Evolutionary conservation across 2,113 vertebrate species (phyloP).

Genomic region (Regulus satrapa): DNA sequence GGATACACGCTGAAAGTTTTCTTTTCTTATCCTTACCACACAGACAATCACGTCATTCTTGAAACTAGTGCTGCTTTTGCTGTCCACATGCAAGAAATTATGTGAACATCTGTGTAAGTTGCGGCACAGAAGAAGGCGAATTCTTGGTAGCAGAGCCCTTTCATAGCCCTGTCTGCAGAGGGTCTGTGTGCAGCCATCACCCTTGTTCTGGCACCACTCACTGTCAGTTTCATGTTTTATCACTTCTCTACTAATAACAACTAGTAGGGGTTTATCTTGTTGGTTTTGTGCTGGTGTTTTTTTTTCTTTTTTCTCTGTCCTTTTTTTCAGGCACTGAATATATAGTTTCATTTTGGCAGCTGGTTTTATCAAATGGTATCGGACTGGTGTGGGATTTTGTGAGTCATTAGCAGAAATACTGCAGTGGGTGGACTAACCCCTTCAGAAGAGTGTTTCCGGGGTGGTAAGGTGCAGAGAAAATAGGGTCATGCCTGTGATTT

Average conservation of each 20-base stretch:
- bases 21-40: neutral
- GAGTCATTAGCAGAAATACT: slow-evolving; percentile 28
- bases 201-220: neutral
- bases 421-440: neutral
- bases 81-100: slow-evolving; percentile 65
- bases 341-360: slow-evolving; percentile 8
- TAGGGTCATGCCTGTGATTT: neutral
- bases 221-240: neutral
- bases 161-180: slow-evolving; percentile 38
- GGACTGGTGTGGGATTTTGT: neutral
- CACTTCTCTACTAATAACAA: neutral
- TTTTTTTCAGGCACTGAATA: neutral
- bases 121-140: slow-evolving; percentile 36
- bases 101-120: slow-evolving; percentile 56
- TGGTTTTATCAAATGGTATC: neutral
- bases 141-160: slow-evolving; percentile 59
- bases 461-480: neutral
- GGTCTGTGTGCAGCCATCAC: neutral
- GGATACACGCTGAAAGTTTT: slow-evolving; percentile 19
- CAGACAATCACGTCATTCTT: slow-evolving; percentile 47
- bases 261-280: neutral
- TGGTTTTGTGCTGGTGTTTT: neutral
- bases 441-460: neutral
- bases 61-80: slow-evolving; percentile 56
- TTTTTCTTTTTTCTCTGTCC: neutral